phyloP scores from a whole-genome alignment of 2,797 vertebrate species.

The Acomys russatus region DNA sequence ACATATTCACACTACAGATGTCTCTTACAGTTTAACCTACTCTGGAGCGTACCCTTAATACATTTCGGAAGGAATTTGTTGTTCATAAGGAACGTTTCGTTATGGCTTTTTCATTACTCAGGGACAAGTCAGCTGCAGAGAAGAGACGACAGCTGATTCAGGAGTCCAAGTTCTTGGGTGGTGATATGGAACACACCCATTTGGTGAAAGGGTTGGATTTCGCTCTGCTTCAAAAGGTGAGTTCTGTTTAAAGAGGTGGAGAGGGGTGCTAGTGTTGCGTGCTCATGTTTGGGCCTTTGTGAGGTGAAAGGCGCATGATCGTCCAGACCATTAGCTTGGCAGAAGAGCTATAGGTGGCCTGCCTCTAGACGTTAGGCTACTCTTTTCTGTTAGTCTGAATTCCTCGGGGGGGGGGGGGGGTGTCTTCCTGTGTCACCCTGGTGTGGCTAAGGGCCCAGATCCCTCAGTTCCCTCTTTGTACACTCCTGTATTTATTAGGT shows the following conservation, averaged over 20 bases:
- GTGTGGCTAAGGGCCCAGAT: not conserved
- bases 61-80: slow-evolving; percentile 3
- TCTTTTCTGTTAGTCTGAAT: slow-evolving; percentile 4
- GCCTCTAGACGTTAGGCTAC: not conserved
- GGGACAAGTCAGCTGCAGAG: slow-evolving; percentile 98
- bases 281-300: not conserved
- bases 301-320: not conserved
- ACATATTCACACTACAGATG: not conserved
- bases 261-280: not conserved
- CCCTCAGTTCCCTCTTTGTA: not conserved
- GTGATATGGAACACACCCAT: slow-evolving; percentile 99
- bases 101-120: slow-evolving; percentile 73
- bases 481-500: slow-evolving; percentile 89
- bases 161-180: slow-evolving; percentile 99
- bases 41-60: not conserved
- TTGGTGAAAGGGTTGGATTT: slow-evolving; percentile 99
- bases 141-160: slow-evolving; percentile 98
- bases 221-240: slow-evolving; percentile 97
- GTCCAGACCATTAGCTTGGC: not conserved
- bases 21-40: not conserved
- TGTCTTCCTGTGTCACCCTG: not conserved
- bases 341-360: not conserved
- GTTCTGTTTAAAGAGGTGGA: slow-evolving; percentile 27
- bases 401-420: not conserved
- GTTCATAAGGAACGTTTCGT: not conserved